Base-by-base conservation (phyloP, 2,888 invertebrate species). In the Oligia latruncula region DNA sequence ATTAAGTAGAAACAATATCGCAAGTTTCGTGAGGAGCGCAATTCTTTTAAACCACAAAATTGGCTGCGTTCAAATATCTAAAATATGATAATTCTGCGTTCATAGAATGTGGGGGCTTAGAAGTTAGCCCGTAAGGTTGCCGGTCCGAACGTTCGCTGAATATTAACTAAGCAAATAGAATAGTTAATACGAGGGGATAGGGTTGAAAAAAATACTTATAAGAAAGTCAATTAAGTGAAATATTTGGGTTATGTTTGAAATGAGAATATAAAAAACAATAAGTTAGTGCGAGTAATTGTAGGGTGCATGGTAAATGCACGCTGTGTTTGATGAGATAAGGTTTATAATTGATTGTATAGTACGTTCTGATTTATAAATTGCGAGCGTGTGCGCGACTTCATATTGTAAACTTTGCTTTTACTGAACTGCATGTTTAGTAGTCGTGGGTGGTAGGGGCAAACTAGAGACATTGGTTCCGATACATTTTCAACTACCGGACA, bases 11-110 rank as follows among this genome's bases (percentile, higher is more conserved):
- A 84, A 73, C 73, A 83, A 80, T 84, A 87, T 71, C 67, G 67
- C 67, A 68, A 77, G 73, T 73, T 82, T 77, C 77, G 81, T 78
- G 81, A 68, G 70, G 66, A 84, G 79, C 75, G 55, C 77, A 60
- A 84, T 84, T 82, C 75, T 80, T 77, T 81, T 82, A 80, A 78
- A 74, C 83, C 80, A 81, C 78, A 82, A 86, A 87, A 84, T 88
- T 90, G 86, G 85, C 80, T 83, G 84, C 85, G 83, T 90, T 89
- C 86, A 84, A 88, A 90, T 86, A 88, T 80, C 87, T 88, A 86
- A 90, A 90, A 90, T 88, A 89, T 90, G 88, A 89, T 90, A 90
- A 91, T 90, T 90, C 81, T 77, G 80, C 83, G 84, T 85, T 87
- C 90, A 89, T 78, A 82, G 90, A 80, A 88, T 83, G 84, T 79